Evolutionary conservation across 2,113 vertebrate genomes (phyloP).

Genomic region (Alligator mississippiensis): DNA sequence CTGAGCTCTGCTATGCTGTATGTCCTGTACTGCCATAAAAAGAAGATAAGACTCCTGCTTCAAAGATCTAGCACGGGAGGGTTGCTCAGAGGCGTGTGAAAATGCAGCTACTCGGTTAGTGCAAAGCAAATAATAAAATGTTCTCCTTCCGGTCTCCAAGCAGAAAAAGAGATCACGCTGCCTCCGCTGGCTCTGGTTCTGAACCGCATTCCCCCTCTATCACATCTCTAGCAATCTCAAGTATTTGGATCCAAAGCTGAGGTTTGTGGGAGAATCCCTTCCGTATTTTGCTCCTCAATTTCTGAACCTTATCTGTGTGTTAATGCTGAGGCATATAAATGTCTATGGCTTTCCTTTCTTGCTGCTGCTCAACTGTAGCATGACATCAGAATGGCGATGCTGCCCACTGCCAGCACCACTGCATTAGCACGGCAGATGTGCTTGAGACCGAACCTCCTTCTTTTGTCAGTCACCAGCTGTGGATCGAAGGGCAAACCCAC

Average conservation of each 20-base stretch:
- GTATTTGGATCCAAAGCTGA: fast-evolving
- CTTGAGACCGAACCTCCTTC: not conserved
- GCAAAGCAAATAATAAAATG: fast-evolving
- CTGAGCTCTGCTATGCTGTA: not conserved
- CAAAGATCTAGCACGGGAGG: not conserved
- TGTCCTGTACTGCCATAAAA: fast-evolving
- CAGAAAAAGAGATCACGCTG: not conserved
- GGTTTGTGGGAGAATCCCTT: not conserved
- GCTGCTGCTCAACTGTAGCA: not conserved
- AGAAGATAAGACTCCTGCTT: not conserved
- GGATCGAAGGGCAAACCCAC: not conserved
- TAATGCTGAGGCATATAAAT: not conserved
- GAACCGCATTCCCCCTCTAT: not conserved
- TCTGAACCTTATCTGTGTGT: not conserved
- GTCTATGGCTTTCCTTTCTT: not conserved
- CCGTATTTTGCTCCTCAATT: not conserved
- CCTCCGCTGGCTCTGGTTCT: not conserved
- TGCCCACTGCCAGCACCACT: not conserved
- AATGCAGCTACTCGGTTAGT: fast-evolving
- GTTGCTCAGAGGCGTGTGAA: not conserved
- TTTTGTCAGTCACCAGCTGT: not conserved
- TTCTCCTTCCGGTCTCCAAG: not conserved
- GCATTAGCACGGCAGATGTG: not conserved
- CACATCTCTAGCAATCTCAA: not conserved
- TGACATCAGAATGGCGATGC: not conserved